Conservation (phyloP, 2,113 vertebrate species). For the Elephantulus edwardii region DNA sequence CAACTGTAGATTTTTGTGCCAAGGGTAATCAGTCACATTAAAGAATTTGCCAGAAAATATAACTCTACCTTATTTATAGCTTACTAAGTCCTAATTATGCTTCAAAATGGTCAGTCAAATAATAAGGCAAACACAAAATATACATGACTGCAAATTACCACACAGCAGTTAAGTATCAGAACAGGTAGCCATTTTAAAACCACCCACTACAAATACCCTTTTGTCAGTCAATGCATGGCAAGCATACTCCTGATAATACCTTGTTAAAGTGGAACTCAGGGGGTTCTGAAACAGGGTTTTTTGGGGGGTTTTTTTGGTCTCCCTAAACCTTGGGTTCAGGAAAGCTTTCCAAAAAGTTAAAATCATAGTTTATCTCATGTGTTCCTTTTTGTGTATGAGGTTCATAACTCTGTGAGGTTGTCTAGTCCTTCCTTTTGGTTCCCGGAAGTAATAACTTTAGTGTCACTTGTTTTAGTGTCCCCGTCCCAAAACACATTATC, state of each 20-base stretch:
- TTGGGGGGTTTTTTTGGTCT: too few species aligned
- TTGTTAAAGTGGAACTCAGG: neutral
- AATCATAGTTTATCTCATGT: neutral
- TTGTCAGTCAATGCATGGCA: neutral
- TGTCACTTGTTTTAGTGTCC: neutral
- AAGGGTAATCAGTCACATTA: slow-evolving; percentile 78
- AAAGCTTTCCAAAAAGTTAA: slow-evolving; percentile 14
- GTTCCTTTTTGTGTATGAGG: neutral
- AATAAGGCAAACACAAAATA: slow-evolving; percentile 76
- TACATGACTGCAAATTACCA: slow-evolving; percentile 56
- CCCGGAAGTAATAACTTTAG: neutral
- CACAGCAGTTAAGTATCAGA: slow-evolving; percentile 1
- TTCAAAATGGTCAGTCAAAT: slow-evolving; percentile 75
- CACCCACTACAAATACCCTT: slow-evolving; percentile 34
- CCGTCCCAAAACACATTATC: neutral
- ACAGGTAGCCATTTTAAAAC: slow-evolving; percentile 21
- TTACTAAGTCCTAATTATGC: slow-evolving; percentile 80
- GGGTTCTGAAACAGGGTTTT: neutral
- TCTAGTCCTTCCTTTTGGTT: neutral
- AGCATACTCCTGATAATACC: neutral
- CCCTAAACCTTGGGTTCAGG: slow-evolving; percentile 1
- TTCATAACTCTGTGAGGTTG: neutral
- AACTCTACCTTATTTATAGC: slow-evolving; percentile 81
- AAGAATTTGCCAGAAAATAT: slow-evolving; percentile 82
- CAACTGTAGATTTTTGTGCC: slow-evolving; percentile 74